phyloP scores from a whole-genome alignment of 1,140 invertebrate species.

The Drosophila nikananu region DNA sequence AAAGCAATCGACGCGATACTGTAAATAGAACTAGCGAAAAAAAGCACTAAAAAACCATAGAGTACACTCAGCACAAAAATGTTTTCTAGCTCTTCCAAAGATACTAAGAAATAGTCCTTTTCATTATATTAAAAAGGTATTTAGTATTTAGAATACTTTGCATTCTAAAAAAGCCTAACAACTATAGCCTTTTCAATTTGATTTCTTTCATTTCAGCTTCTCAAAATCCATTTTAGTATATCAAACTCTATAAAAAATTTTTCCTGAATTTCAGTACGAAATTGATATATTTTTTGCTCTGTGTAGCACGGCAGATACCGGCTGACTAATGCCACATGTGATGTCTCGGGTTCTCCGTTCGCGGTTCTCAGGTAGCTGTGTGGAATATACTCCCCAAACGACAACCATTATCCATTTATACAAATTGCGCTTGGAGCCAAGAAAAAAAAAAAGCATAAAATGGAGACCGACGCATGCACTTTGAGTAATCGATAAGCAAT shows the following conservation, averaged over 20 bases:
- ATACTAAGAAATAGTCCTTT: no score
- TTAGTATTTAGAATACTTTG: no score
- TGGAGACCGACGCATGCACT: slow-evolving; percentile 29
- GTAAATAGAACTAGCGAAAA: slow-evolving; percentile 39
- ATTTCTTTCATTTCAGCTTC: not conserved
- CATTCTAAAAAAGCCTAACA: no score
- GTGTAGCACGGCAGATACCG: slow-evolving; percentile 4
- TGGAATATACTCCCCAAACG: slow-evolving; percentile 9
- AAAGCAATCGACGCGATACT: slow-evolving; percentile 45
- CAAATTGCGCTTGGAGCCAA: slow-evolving; percentile 23
- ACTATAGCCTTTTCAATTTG: not conserved
- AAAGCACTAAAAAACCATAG: not conserved
- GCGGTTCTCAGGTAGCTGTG: slow-evolving; percentile 3
- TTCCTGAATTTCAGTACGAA: no score
- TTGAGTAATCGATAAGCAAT: slow-evolving; percentile 66
- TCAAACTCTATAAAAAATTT: not conserved
- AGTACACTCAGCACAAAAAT: not conserved
- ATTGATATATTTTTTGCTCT: not conserved
- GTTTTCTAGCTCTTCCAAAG: not conserved
- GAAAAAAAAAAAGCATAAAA: not conserved
- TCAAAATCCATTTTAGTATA: not conserved
- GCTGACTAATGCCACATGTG: slow-evolving; percentile 31
- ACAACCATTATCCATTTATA: slow-evolving; percentile 27
- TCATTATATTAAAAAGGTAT: no score
- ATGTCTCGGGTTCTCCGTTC: not conserved